Conservation (phyloP, 2,888 invertebrate species). For the Nipponacmea schrenckii region DNA sequence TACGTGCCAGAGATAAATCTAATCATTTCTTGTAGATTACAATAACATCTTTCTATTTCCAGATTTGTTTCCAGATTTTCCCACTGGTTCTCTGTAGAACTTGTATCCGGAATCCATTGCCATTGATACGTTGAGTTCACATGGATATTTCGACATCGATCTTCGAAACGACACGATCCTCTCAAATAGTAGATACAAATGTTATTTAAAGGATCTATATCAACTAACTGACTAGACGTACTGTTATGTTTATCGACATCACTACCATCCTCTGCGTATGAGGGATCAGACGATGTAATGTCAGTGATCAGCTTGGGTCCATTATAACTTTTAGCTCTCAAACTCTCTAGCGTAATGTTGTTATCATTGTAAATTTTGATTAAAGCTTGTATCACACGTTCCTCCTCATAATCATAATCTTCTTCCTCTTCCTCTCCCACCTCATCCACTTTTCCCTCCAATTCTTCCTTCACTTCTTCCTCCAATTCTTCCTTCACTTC, state of each 20-base stretch:
- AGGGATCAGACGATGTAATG: no score
- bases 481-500: conserved; percentile 13
- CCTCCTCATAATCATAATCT: neutral
- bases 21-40: no score
- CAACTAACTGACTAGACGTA: no score
- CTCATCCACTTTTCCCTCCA: neutral
- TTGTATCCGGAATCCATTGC: neutral
- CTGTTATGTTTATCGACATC: no score
- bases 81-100: neutral
- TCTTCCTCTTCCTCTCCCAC: conserved; percentile 7
- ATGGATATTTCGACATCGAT: neutral
- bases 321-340: no score
- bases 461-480: no score
- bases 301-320: no score
- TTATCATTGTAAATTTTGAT: no score
- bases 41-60: neutral
- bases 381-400: neutral
- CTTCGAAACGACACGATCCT: neutral
- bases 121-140: neutral
- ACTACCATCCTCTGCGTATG: no score
- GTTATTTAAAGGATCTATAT: neutral
- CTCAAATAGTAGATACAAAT: neutral
- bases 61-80: neutral
- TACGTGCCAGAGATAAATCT: no score
- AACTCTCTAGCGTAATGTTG: no score